Conservation (phyloP, 2,888 invertebrate genomes). For the Hyposoter didymator region DNA sequence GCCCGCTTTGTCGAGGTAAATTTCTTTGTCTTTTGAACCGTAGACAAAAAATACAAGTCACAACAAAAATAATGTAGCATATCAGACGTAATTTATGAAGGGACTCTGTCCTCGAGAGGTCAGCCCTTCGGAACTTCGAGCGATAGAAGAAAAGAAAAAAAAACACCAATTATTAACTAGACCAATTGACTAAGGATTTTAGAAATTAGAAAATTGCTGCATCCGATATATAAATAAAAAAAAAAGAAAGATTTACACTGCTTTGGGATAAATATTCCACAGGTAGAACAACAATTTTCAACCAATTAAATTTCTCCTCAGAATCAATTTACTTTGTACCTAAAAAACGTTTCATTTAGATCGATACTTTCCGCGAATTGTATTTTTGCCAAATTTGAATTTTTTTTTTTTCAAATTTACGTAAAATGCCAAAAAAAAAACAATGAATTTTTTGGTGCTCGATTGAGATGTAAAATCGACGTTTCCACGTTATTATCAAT, state of each 20-base stretch:
- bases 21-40: neutral
- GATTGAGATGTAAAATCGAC: neutral
- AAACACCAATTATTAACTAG: conserved; percentile 42
- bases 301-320: neutral
- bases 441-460: conserved; percentile 2
- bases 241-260: neutral
- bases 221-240: neutral
- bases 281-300: neutral
- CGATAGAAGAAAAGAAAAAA: conserved; percentile 35
- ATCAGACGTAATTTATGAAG: conserved; percentile 3
- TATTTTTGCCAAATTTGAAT: neutral
- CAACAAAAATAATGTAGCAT: conserved; percentile 7
- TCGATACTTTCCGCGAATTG: neutral
- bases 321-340: neutral
- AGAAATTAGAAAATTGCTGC: conserved; percentile 50
- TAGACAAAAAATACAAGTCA: conserved; percentile 8
- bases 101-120: neutral
- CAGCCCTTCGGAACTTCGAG: neutral
- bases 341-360: neutral
- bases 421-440: neutral
- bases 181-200: conserved; percentile 60
- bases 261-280: conserved; percentile 1
- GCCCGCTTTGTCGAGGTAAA: neutral
- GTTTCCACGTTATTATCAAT: neutral
- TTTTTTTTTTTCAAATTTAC: neutral